phyloP scores from a whole-genome alignment of 2,797 vertebrate species.

The Squalus acanthias region DNA sequence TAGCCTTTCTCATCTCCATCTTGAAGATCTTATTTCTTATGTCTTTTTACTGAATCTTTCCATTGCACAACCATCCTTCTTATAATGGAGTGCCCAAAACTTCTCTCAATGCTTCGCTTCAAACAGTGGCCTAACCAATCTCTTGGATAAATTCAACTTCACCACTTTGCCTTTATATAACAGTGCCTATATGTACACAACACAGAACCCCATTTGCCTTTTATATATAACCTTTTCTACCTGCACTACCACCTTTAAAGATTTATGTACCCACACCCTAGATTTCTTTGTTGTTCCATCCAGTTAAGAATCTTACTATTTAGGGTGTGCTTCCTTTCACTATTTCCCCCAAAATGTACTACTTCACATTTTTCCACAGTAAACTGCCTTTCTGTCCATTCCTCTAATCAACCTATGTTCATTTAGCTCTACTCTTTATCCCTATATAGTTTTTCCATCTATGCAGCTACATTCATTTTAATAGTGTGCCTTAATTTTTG shows the following conservation, averaged over 20 bases:
- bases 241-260: not conserved
- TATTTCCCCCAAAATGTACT: not conserved
- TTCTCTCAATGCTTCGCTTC: too few species aligned
- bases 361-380: not conserved
- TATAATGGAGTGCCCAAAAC: too few species aligned
- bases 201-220: not conserved
- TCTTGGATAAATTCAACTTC: too few species aligned
- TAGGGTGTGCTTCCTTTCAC: not conserved
- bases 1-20: not conserved
- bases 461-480: not conserved
- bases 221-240: not conserved
- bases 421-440: not conserved
- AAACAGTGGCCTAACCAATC: too few species aligned
- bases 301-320: not conserved
- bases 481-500: not conserved
- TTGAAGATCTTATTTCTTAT: not conserved
- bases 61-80: too few species aligned
- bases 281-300: not conserved
- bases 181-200: not conserved
- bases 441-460: not conserved
- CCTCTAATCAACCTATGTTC: not conserved
- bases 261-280: not conserved
- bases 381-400: not conserved
- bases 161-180: too few species aligned
- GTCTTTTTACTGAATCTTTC: too few species aligned